Percentiles rank a stretch among this genome's conserved stretches.
phyloP scores from a whole-genome alignment of 64 coral and sea anemone genomes.

The Montipora efflorescens region DNA sequence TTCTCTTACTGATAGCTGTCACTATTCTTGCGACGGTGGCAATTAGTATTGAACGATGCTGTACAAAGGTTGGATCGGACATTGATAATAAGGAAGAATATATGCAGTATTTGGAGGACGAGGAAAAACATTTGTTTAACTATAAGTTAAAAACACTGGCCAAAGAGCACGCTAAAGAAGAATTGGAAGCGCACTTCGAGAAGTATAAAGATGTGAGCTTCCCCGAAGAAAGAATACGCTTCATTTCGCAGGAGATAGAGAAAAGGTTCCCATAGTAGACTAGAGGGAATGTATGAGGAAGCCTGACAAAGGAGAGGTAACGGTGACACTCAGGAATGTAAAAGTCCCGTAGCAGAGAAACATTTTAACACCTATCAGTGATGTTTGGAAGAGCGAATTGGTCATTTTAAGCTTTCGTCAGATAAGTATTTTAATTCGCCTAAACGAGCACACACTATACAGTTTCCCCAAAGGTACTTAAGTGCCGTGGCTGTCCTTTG shows the following conservation, averaged over 20 bases:
- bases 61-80: neutral
- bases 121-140: constrained; percentile 28
- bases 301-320: neutral
- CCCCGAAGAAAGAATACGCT: neutral
- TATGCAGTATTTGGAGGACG: neutral
- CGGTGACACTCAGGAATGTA: too few relatives aligned
- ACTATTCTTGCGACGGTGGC: neutral
- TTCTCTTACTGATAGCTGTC: neutral
- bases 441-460: too few relatives aligned
- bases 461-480: too few relatives aligned
- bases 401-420: too few relatives aligned
- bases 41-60: constrained; percentile 13
- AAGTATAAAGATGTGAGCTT: neutral
- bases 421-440: too few relatives aligned
- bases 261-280: neutral
- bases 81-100: constrained; percentile 1
- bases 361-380: too few relatives aligned
- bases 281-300: neutral
- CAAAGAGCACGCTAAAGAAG: constrained; percentile 19
- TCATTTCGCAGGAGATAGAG: neutral
- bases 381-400: too few relatives aligned
- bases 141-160: neutral
- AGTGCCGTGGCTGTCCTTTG: too few relatives aligned
- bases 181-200: constrained; percentile 5
- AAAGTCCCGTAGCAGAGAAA: too few relatives aligned